Conservation (phyloP, 64 coral and sea anemone genomes). For the Platygyra sinensis region DNA sequence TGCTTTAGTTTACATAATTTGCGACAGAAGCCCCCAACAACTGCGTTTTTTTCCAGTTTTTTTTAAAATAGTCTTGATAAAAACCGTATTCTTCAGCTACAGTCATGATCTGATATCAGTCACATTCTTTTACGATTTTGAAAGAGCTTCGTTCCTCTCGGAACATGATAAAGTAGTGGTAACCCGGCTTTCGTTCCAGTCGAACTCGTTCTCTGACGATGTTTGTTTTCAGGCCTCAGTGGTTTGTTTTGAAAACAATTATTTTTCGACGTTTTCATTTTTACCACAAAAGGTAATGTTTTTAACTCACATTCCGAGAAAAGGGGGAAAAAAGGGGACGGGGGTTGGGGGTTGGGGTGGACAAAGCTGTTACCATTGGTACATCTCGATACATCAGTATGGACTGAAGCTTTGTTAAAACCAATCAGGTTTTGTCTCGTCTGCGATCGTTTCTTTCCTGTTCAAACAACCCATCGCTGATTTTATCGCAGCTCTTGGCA, state of each 20-base stretch:
- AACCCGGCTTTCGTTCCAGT: not conserved
- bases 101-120: not conserved
- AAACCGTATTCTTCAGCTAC: not conserved
- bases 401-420: not conserved
- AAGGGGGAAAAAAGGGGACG: not conserved
- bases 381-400: not conserved
- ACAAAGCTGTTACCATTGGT: no score
- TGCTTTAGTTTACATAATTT: not conserved
- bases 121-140: no score
- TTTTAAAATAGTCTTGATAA: no score
- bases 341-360: no score
- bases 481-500: not conserved
- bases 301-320: not conserved
- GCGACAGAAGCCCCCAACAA: not conserved
- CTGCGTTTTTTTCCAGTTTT: not conserved
- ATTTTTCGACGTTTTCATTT: not conserved
- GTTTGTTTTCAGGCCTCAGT: no score
- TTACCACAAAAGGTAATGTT: conserved; percentile 12
- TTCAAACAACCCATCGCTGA: not conserved
- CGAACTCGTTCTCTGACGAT: not conserved
- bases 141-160: not conserved
- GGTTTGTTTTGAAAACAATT: conserved; percentile 1
- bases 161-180: not conserved
- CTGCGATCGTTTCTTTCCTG: not conserved
- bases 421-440: conserved; percentile 10